Conservation (phyloP, 2,797 vertebrate species). For the Nasua narica region DNA sequence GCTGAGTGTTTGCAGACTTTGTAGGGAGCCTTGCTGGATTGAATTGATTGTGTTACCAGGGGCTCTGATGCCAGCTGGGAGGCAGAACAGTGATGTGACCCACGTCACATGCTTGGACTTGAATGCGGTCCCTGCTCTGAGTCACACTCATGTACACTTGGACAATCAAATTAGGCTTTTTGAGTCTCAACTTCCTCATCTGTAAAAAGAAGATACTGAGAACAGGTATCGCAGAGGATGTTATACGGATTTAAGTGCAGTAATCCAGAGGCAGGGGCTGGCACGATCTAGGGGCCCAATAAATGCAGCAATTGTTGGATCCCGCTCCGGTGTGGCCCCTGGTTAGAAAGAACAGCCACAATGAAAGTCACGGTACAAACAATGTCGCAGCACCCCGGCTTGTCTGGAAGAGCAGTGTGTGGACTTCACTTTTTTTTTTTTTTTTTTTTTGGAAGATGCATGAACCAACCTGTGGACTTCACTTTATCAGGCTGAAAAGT, state of each 20-base stretch:
- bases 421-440: background rate
- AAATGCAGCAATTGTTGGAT: background rate
- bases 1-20: background rate
- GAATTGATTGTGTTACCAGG: background rate
- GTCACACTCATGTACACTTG: background rate
- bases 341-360: background rate
- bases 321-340: background rate
- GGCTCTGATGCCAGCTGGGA: background rate
- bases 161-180: background rate
- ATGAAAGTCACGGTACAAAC: background rate
- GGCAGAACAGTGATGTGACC: background rate
- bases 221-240: background rate
- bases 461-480: background rate
- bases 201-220: background rate
- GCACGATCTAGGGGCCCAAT: background rate
- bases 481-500: background rate
- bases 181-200: background rate
- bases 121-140: background rate
- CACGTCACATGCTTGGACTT: background rate
- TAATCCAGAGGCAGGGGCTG: background rate
- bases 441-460: no score
- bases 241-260: background rate
- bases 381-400: fast-evolving
- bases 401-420: background rate
- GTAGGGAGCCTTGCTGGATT: background rate